Evolutionary conservation across 2,888 invertebrate genomes (phyloP).

Genomic region (Hypomecis atomaria): DNA sequence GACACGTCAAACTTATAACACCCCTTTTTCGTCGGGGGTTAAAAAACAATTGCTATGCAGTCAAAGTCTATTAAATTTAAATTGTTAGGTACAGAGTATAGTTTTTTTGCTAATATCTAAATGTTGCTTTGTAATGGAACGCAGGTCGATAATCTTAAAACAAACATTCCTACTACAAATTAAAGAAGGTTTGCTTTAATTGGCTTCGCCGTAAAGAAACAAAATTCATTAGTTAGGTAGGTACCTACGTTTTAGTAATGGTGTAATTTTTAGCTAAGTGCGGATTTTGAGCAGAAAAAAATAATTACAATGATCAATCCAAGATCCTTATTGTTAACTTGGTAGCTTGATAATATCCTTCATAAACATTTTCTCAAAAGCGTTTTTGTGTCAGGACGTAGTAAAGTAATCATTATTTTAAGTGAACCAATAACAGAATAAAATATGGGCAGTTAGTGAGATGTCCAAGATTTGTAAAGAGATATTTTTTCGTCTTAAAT

Average conservation of each 20-base stretch:
- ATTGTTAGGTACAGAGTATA: too few species aligned
- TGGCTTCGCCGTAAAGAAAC: conserved; percentile 3
- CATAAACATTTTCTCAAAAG: conserved; percentile 20
- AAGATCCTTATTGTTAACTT: conserved; percentile 5
- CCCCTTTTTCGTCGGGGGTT: too few species aligned
- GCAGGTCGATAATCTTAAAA: not conserved
- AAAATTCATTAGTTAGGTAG: not conserved
- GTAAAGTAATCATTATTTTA: conserved; percentile 20
- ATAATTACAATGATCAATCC: not conserved
- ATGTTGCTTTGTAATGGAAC: too few species aligned
- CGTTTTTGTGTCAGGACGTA: conserved; percentile 17
- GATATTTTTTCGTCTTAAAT: conserved; percentile 3
- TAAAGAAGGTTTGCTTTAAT: not conserved
- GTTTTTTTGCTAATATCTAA: too few species aligned
- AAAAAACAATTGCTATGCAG: too few species aligned
- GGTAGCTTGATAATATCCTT: conserved; percentile 6
- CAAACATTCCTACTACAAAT: not conserved
- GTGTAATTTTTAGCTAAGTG: conserved; percentile 4
- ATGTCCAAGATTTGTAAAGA: conserved; percentile 11
- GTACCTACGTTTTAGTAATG: conserved; percentile 2
- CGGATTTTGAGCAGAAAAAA: not conserved
- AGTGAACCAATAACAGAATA: not conserved
- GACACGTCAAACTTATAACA: too few species aligned
- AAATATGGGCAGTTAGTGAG: conserved; percentile 8
- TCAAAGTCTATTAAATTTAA: too few species aligned